These are phyloP conservation scores for Carassius carassius DNA, from an alignment of 2,113 vertebrate genomes.

Conservation along the genomic window DNA sequence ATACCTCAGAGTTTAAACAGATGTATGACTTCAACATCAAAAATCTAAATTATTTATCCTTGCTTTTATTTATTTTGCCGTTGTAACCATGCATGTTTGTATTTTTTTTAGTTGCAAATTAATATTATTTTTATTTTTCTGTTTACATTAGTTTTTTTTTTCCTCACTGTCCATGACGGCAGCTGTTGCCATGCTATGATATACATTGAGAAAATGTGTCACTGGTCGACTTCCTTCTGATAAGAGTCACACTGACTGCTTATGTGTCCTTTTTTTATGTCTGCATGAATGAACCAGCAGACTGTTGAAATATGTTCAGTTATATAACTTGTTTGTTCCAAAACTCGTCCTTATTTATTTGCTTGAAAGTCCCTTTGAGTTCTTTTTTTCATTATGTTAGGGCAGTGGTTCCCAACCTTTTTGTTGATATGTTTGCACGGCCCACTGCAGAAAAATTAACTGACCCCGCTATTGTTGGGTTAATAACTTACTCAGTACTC, in stretches of 20 bases:
- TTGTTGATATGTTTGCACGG: no score
- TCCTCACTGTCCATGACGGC: neutral
- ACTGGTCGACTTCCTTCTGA: neutral
- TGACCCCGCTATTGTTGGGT: no score
- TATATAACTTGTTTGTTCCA: slow-evolving; percentile 7
- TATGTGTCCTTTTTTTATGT: neutral
- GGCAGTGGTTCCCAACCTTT: no score
- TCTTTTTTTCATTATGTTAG: slow-evolving; percentile 40
- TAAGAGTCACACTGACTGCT: neutral
- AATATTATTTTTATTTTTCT: neutral
- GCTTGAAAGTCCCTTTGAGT: slow-evolving; percentile 24
- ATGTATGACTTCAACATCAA: no score
- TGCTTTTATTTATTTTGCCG: neutral
- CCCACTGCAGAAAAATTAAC: no score
- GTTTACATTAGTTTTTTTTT: neutral
- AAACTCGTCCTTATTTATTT: neutral
- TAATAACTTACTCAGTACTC: no score
- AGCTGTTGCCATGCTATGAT: neutral
- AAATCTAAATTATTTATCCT: neutral
- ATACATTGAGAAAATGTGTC: neutral
- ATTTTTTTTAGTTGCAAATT: neutral
- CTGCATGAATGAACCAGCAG: neutral
- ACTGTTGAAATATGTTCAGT: neutral
- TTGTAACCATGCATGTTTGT: neutral
- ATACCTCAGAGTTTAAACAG: neutral